Conservation (phyloP, 2,113 vertebrate species). For the Pipra filicauda region DNA sequence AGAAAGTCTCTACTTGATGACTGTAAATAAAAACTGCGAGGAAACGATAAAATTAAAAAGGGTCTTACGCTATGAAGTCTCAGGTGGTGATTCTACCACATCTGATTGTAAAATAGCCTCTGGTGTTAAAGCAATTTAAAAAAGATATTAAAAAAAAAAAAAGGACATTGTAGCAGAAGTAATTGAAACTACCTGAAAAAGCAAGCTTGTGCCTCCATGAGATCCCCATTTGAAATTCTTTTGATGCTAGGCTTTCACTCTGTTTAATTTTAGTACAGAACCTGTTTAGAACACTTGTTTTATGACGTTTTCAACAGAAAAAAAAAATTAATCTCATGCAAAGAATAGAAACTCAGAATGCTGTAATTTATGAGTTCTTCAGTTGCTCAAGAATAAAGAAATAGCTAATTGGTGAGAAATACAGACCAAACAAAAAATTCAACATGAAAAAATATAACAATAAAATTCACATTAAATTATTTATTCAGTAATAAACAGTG, state of each 20-base stretch:
- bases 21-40: not conserved
- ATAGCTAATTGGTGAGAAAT: slow-evolving; percentile 52
- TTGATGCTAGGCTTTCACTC: not conserved
- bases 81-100: not conserved
- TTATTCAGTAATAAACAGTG: slow-evolving; percentile 73
- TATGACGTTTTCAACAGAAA: not conserved
- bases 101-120: not conserved
- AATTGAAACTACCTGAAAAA: not conserved
- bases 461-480: slow-evolving; percentile 77
- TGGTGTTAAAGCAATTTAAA: not conserved
- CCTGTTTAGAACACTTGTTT: slow-evolving; percentile 8
- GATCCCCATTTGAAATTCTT: not conserved
- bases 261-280: not conserved
- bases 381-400: slow-evolving; percentile 28
- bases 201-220: not conserved
- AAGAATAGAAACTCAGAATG: slow-evolving; percentile 7
- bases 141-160: not conserved
- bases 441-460: slow-evolving; percentile 55
- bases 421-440: slow-evolving; percentile 36
- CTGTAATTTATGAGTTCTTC: slow-evolving; percentile 47
- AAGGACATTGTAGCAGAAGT: not conserved
- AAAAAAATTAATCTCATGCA: not conserved
- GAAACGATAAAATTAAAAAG: not conserved
- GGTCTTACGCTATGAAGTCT: not conserved
- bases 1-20: not conserved